These are phyloP conservation scores for Caenorhabditis sp. DNA, from an alignment of 2,888 invertebrate species.

Conservation along the genomic window DNA sequence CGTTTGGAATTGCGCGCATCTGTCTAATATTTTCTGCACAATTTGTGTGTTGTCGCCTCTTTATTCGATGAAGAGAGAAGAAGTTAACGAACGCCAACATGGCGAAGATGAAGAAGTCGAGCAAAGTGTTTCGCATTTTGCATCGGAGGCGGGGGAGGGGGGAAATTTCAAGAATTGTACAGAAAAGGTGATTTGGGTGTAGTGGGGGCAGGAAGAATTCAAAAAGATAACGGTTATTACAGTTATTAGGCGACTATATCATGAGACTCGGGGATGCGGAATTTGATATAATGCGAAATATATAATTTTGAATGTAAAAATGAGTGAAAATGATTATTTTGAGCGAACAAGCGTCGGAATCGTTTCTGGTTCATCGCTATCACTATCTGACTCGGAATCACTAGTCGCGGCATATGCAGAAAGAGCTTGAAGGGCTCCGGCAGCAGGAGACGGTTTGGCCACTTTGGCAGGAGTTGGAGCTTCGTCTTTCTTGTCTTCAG, in stretches of 20 bases:
- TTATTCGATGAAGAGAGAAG: slow-evolving; percentile 14
- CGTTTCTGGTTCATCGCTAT: slow-evolving; percentile 33
- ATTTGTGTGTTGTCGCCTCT: slow-evolving; percentile 6
- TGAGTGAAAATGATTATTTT: neutral
- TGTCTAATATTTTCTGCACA: slow-evolving; percentile 2
- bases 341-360: slow-evolving; percentile 36
- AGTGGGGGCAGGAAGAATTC: neutral
- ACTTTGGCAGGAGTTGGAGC: slow-evolving; percentile 27
- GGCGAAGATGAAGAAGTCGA: slow-evolving; percentile 18
- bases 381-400: slow-evolving; percentile 35
- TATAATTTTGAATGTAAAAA: slow-evolving; percentile 5
- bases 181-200: neutral
- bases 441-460: slow-evolving; percentile 55
- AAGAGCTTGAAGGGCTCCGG: slow-evolving; percentile 91
- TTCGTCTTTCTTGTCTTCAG: slow-evolving; percentile 51
- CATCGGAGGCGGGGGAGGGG: neutral
- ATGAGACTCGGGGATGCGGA: too few relatives aligned
- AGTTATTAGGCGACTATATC: neutral
- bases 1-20: slow-evolving; percentile 34
- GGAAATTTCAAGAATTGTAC: neutral
- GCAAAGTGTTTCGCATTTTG: neutral
- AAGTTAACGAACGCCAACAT: slow-evolving; percentile 21
- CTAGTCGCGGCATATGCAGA: slow-evolving; percentile 87
- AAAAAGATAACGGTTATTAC: slow-evolving; percentile 1
- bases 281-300: too few relatives aligned